These are phyloP conservation scores for Lysiphlebus fabarum DNA, from an alignment of 1,140 invertebrate genomes.

Conservation along the genomic window DNA sequence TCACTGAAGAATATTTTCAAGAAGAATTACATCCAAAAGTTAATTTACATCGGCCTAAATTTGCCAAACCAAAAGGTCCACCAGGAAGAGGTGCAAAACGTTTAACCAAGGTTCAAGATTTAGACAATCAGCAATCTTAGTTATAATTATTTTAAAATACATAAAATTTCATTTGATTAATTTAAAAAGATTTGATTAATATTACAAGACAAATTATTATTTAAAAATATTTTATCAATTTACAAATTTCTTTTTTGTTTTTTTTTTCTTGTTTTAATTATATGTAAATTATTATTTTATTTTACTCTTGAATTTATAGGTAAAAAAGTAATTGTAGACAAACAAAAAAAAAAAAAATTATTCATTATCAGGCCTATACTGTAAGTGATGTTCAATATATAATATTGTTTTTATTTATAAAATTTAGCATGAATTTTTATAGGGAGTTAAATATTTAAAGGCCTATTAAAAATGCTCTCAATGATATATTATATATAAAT, in stretches of 20 bases:
- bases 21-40: constrained; percentile 94
- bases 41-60: constrained; percentile 84
- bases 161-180: constrained; percentile 13
- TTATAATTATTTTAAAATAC: constrained; percentile 23
- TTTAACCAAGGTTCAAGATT: constrained; percentile 71
- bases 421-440: neutral
- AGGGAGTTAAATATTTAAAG: too few relatives aligned
- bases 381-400: constrained; percentile 23
- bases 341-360: neutral
- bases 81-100: constrained; percentile 86
- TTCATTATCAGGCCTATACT: constrained; percentile 38
- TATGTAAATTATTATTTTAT: constrained; percentile 15
- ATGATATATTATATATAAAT: neutral
- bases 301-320: constrained; percentile 8
- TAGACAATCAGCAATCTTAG: constrained; percentile 35
- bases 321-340: neutral
- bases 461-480: too few relatives aligned
- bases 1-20: constrained; percentile 85
- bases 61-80: constrained; percentile 93
- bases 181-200: constrained; percentile 6
- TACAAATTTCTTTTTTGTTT: constrained; percentile 6
- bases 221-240: constrained; percentile 4
- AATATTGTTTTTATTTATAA: constrained; percentile 1
- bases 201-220: constrained; percentile 9
- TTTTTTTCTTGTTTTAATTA: neutral